Conservation (phyloP, 2,888 invertebrate species). For the Tromatobia lineatoria region DNA sequence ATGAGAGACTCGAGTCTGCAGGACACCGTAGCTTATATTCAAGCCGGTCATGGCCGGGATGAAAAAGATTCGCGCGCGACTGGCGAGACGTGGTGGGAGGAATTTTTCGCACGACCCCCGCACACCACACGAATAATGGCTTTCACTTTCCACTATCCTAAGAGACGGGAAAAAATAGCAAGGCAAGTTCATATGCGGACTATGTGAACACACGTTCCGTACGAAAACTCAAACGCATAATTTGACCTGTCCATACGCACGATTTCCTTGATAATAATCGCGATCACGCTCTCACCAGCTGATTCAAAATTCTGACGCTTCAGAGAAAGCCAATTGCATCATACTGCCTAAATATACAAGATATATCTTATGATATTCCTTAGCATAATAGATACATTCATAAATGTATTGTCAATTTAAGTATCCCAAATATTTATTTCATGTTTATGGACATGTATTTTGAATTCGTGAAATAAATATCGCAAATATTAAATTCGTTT, state of each 20-base stretch:
- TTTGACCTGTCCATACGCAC: slow-evolving; percentile 39
- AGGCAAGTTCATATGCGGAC: slow-evolving; percentile 63
- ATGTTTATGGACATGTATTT: too few relatives aligned
- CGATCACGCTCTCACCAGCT: slow-evolving; percentile 1
- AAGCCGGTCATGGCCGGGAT: slow-evolving; percentile 80
- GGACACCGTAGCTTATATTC: slow-evolving; percentile 75
- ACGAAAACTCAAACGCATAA: slow-evolving; percentile 47
- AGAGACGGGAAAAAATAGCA: slow-evolving; percentile 43
- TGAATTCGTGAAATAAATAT: too few relatives aligned
- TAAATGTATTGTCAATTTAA: too few relatives aligned
- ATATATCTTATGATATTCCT: too few relatives aligned
- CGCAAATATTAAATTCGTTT: too few relatives aligned
- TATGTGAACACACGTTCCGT: slow-evolving; percentile 35
- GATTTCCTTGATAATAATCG: slow-evolving; percentile 39
- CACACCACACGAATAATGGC: slow-evolving; percentile 80
- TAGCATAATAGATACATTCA: too few relatives aligned
- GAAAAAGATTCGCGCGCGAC: slow-evolving; percentile 75
- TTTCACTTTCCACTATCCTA: slow-evolving; percentile 81
- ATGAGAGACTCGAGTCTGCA: slow-evolving; percentile 71
- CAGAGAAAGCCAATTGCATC: background rate
- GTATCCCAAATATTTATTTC: too few relatives aligned
- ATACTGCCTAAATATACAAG: background rate
- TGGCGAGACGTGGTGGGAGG: slow-evolving; percentile 71
- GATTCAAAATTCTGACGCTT: background rate
- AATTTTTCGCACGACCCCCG: slow-evolving; percentile 78